phyloP scores from a whole-genome alignment of 2,797 vertebrate genomes.

The Eremophila alpestris region DNA sequence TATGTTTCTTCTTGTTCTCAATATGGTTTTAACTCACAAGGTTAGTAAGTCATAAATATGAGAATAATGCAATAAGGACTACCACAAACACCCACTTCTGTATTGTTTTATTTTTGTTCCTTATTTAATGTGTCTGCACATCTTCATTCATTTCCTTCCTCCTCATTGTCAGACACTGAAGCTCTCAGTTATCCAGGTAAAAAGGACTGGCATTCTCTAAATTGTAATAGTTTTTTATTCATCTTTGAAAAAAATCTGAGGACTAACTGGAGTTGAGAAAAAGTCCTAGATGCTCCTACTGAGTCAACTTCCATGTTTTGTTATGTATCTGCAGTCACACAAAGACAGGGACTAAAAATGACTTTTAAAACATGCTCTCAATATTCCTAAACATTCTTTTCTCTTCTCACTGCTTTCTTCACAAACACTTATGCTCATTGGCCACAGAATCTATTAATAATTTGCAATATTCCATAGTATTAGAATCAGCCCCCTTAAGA shows the following conservation, averaged over 20 bases:
- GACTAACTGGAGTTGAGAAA: constrained; percentile 73
- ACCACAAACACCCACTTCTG: neutral
- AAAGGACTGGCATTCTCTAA: neutral
- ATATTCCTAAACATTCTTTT: neutral
- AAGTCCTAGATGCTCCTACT: constrained; percentile 39
- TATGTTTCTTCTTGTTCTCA: neutral
- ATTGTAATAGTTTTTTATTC: neutral
- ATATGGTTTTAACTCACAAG: neutral
- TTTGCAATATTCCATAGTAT: neutral
- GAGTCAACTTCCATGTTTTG: neutral
- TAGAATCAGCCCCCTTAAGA: neutral
- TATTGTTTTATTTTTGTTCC: neutral
- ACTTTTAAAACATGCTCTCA: neutral
- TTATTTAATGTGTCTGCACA: neutral
- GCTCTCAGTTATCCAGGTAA: neutral
- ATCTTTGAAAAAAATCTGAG: constrained; percentile 75
- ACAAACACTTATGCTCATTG: neutral
- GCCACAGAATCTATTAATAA: neutral
- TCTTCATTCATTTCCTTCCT: constrained; percentile 1
- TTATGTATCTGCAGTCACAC: constrained; percentile 36
- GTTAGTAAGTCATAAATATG: neutral
- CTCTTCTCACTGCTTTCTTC: neutral
- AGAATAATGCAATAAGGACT: neutral
- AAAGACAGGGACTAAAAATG: neutral
- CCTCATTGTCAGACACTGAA: neutral